These are phyloP conservation scores for Cranoglanis bouderius DNA, from an alignment of 2,113 vertebrate genomes.

Conservation along the genomic window DNA sequence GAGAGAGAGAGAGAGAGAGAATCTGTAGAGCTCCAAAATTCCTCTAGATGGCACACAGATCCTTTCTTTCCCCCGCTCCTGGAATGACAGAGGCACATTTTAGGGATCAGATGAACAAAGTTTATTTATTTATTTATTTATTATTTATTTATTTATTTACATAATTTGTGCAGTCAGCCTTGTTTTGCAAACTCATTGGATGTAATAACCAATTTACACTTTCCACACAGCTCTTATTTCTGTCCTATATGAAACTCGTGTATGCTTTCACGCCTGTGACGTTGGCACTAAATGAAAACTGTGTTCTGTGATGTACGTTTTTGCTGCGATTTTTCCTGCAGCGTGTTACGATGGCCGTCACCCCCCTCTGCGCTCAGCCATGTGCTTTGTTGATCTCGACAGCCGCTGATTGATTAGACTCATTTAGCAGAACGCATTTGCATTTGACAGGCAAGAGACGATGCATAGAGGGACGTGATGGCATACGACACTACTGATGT, in stretches of 20 bases:
- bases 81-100: not conserved
- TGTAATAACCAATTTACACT: conserved; percentile 5
- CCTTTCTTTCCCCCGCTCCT: not conserved
- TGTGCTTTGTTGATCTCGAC: not conserved
- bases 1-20: not conserved
- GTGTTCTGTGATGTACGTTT: not conserved
- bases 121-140: too few relatives aligned
- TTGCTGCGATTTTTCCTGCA: not conserved
- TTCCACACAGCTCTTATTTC: conserved; percentile 16
- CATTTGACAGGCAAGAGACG: conserved; percentile 1
- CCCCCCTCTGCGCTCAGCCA: not conserved
- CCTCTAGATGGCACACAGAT: conserved; percentile 43
- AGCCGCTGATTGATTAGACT: conserved; percentile 43
- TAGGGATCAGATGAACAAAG: not conserved
- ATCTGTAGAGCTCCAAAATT: not conserved
- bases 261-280: not conserved
- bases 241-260: not conserved
- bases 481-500: not conserved
- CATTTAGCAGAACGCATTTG: conserved; percentile 41
- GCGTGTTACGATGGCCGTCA: not conserved
- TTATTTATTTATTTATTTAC: too few relatives aligned
- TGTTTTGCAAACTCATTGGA: conserved; percentile 1
- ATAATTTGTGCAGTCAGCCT: conserved; percentile 26
- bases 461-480: not conserved
- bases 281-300: not conserved